These are phyloP conservation scores for Eutrigla gurnardus DNA, from an alignment of 2,797 vertebrate genomes.

Conservation along the genomic window DNA sequence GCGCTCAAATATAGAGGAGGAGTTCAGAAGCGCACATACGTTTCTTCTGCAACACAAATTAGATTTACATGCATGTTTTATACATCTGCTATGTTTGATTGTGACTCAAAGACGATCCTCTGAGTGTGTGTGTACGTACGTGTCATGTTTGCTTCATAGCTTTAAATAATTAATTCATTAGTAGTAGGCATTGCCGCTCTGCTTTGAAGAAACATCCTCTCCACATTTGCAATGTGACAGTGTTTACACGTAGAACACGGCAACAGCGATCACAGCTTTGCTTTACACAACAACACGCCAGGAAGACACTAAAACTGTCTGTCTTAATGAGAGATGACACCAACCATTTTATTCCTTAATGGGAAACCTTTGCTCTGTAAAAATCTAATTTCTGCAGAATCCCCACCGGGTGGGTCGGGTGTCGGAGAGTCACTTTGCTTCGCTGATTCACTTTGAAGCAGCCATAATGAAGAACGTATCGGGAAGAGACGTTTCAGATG, in stretches of 20 bases:
- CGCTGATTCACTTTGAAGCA: conserved; percentile 50
- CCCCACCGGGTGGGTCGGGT: conserved; percentile 12
- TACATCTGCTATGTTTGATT: conserved; percentile 25
- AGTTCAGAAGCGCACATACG: conserved; percentile 20
- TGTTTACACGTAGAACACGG: conserved; percentile 51
- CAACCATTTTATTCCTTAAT: conserved; percentile 17
- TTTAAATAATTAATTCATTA: conserved; percentile 77
- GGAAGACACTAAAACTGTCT: conserved; percentile 36
- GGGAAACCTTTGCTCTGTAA: conserved; percentile 35
- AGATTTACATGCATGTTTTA: conserved; percentile 49
- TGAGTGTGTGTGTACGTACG: neutral
- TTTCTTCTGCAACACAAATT: conserved; percentile 32
- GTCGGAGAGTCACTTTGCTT: conserved; percentile 51
- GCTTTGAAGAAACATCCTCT: conserved; percentile 62
- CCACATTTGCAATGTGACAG: conserved; percentile 49
- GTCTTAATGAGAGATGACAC: conserved; percentile 41
- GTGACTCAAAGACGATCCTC: conserved; percentile 22
- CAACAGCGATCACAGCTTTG: conserved; percentile 44
- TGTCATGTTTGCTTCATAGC: conserved; percentile 39
- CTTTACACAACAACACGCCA: conserved; percentile 17
- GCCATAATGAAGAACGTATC: conserved; percentile 34
- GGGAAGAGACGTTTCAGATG: conserved; percentile 21
- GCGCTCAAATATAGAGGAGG: neutral
- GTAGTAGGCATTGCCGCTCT: conserved; percentile 28
- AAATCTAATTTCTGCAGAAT: conserved; percentile 43